Percentiles rank a stretch among this genome's conserved stretches.
Conservation (phyloP, 2,113 vertebrate species). For the Cricetomys ansorgei region DNA sequence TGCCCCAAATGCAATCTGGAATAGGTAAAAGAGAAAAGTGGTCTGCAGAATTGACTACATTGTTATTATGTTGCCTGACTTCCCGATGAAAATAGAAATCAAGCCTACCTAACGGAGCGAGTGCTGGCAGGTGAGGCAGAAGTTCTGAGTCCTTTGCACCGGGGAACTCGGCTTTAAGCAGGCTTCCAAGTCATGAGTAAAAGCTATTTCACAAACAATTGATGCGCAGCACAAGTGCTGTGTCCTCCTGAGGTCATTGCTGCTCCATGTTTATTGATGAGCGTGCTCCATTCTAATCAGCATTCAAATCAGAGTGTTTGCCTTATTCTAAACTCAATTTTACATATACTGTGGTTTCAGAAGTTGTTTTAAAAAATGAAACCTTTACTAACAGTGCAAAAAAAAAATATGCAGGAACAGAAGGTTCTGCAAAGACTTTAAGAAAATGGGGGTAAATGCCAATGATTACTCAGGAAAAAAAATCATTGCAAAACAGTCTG, state of each 20-base stretch:
- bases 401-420: slow-evolving; percentile 59
- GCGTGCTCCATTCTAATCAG: slow-evolving; percentile 54
- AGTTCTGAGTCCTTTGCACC: background rate
- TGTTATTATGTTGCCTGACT: slow-evolving; percentile 59
- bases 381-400: slow-evolving; percentile 64
- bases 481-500: slow-evolving; percentile 70
- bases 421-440: slow-evolving; percentile 67
- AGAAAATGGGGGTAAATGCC: slow-evolving; percentile 30
- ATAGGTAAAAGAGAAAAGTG: background rate
- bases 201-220: slow-evolving; percentile 68
- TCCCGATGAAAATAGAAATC: slow-evolving; percentile 40
- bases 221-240: slow-evolving; percentile 45
- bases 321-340: slow-evolving; percentile 74
- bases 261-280: slow-evolving; percentile 76
- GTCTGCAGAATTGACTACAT: slow-evolving; percentile 41
- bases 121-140: slow-evolving; percentile 36
- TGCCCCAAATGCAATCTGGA: slow-evolving; percentile 45
- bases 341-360: slow-evolving; percentile 62
- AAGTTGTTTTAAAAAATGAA: slow-evolving; percentile 72
- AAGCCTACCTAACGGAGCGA: background rate
- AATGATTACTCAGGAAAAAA: slow-evolving; percentile 80
- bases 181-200: slow-evolving; percentile 57
- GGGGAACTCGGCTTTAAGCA: slow-evolving; percentile 44
- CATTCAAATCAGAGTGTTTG: slow-evolving; percentile 77
- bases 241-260: slow-evolving; percentile 63